A percentile compares a stretch with the other conserved stretches of the same genome.
Conservation (phyloP, 2,888 invertebrate species). For the Lissocephala sabroskyi region DNA sequence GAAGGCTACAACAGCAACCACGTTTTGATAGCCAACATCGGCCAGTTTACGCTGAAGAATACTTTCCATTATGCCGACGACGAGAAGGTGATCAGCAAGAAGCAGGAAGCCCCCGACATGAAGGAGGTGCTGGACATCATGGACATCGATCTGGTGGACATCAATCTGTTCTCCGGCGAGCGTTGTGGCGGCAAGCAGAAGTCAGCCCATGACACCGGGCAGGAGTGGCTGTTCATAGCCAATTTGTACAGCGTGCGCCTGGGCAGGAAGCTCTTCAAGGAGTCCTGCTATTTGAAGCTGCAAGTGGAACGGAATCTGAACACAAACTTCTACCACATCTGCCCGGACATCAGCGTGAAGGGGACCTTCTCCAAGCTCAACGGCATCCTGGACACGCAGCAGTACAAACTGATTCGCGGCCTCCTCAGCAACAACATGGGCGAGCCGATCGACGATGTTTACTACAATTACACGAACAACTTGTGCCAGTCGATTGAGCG, state of each 20-base stretch:
- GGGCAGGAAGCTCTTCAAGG: constrained; percentile 83
- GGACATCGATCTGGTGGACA: constrained; percentile 78
- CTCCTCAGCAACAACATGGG: constrained; percentile 92
- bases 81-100: constrained; percentile 55
- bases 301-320: constrained; percentile 88
- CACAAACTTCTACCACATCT: constrained; percentile 74
- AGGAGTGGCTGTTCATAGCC: constrained; percentile 61
- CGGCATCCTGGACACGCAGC: constrained; percentile 84
- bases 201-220: constrained; percentile 22
- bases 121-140: constrained; percentile 77
- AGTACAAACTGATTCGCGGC: constrained; percentile 91
- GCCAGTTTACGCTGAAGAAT: constrained; percentile 84
- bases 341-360: constrained; percentile 87
- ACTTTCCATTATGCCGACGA: constrained; percentile 79
- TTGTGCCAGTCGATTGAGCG: constrained; percentile 63
- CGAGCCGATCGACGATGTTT: constrained; percentile 83
- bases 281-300: constrained; percentile 86
- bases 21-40: constrained; percentile 86
- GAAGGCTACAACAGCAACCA: constrained; percentile 85
- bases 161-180: constrained; percentile 79
- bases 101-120: constrained; percentile 30
- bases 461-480: constrained; percentile 56
- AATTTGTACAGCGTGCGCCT: constrained; percentile 63
- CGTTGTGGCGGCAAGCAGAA: constrained; percentile 39
- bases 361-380: constrained; percentile 90